These are phyloP conservation scores for Tetramorium bicarinatum DNA, from an alignment of 2,888 invertebrate genomes.

Conservation along the genomic window DNA sequence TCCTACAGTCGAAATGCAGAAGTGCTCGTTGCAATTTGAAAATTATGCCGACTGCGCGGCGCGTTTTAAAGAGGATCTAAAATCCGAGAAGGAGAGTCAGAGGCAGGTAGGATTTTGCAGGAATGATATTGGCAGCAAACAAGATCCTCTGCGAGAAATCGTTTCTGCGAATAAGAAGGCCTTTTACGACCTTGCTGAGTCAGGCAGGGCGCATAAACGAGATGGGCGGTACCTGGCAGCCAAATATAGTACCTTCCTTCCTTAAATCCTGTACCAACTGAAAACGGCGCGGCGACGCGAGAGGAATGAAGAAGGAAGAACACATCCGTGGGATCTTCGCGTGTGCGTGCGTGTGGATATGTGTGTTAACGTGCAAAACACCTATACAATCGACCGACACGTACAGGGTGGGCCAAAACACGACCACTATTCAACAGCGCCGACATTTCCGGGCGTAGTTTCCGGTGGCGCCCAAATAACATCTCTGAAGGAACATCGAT, in stretches of 20 bases:
- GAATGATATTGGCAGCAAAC: constrained; percentile 77
- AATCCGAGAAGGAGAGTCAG: constrained; percentile 51
- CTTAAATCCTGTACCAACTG: constrained; percentile 78
- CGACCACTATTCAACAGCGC: constrained; percentile 78
- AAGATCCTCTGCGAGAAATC: constrained; percentile 80
- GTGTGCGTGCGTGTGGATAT: constrained; percentile 24
- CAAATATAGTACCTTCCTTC: constrained; percentile 82
- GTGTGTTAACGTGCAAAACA: constrained; percentile 62
- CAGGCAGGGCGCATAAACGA: constrained; percentile 83
- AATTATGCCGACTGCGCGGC: constrained; percentile 50
- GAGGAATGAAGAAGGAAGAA: constrained; percentile 21
- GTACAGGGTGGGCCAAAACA: constrained; percentile 77
- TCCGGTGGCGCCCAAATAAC: constrained; percentile 66
- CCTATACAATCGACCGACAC: constrained; percentile 41
- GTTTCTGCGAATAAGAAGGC: constrained; percentile 78
- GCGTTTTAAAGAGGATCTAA: constrained; percentile 66
- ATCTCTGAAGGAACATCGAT: constrained; percentile 70
- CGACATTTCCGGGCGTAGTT: constrained; percentile 69
- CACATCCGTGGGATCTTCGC: constrained; percentile 48
- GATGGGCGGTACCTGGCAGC: constrained; percentile 83
- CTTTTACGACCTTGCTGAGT: constrained; percentile 80
- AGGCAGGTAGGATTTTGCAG: constrained; percentile 60
- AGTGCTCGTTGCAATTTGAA: constrained; percentile 30
- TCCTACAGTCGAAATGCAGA: constrained; percentile 20
- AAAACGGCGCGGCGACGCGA: constrained; percentile 53